Conservation (phyloP, 2,113 vertebrate species). For the Rynchops niger region DNA sequence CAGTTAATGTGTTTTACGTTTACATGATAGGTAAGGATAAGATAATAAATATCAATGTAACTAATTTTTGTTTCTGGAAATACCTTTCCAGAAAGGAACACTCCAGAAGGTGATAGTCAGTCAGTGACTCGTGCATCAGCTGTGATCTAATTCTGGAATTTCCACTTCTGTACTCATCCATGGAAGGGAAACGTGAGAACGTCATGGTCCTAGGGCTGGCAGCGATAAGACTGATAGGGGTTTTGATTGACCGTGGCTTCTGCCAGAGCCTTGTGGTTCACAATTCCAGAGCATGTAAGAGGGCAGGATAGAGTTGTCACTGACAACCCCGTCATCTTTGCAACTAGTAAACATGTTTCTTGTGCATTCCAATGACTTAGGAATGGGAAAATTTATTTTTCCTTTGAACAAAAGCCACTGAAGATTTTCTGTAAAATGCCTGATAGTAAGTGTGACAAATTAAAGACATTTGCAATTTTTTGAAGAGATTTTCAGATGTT, state of each 20-base stretch:
- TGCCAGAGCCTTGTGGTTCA: background rate
- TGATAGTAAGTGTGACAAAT: slow-evolving; percentile 6
- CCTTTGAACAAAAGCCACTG: slow-evolving; percentile 31
- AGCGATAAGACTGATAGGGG: rapidly evolving
- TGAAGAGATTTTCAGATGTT: slow-evolving; percentile 38
- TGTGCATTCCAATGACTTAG: background rate
- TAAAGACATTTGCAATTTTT: slow-evolving; percentile 42
- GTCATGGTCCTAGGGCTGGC: background rate
- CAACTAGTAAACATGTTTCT: slow-evolving; percentile 22
- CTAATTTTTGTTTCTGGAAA: background rate
- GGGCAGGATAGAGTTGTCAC: slow-evolving; percentile 30
- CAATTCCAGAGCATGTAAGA: background rate
- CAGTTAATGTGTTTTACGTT: background rate
- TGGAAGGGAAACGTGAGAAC: background rate
- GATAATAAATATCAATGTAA: background rate
- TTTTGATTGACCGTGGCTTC: background rate
- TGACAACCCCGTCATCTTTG: background rate
- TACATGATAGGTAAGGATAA: background rate
- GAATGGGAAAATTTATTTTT: background rate
- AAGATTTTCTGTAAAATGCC: slow-evolving; percentile 32
- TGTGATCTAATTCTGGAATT: background rate
- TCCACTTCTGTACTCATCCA: background rate
- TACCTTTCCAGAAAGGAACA: background rate
- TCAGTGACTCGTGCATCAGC: background rate
- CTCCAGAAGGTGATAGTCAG: background rate